phyloP scores from a whole-genome alignment of 2,888 invertebrate genomes.

The Cosmia trapezina region DNA sequence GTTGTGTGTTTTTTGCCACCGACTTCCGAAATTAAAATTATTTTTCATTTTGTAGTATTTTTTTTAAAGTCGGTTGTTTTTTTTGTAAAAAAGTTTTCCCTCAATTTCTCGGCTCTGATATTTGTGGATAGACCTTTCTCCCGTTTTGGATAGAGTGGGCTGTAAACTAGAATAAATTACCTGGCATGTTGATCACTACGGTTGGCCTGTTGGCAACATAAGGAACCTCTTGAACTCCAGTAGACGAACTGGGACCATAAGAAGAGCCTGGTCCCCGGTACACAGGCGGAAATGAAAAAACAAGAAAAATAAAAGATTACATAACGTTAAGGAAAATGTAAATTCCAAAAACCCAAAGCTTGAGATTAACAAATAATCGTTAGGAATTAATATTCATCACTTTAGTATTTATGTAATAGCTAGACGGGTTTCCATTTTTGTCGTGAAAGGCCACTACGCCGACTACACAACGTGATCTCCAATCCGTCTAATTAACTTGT shows the following conservation, averaged over 20 bases:
- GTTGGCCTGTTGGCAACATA: slow-evolving; percentile 40
- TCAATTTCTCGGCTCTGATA: neutral
- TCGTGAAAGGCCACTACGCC: neutral
- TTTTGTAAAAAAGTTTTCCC: too few species aligned
- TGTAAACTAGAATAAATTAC: slow-evolving; percentile 11
- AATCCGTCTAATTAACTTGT: neutral
- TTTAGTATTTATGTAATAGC: too few species aligned
- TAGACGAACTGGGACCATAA: slow-evolving; percentile 19
- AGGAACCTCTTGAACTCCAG: slow-evolving; percentile 12
- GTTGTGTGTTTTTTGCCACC: too few species aligned
- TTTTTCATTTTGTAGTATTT: too few species aligned
- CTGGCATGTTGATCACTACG: slow-evolving; percentile 55
- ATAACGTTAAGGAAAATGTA: neutral
- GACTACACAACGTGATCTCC: neutral
- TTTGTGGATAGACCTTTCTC: too few species aligned
- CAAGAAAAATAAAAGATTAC: slow-evolving; percentile 4
- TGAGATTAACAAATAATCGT: neutral
- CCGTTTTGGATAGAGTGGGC: neutral
- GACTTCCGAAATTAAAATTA: too few species aligned
- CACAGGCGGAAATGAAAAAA: slow-evolving; percentile 39
- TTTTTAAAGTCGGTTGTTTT: too few species aligned
- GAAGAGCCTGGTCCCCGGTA: slow-evolving; percentile 44
- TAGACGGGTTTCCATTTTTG: slow-evolving; percentile 1
- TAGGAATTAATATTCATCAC: slow-evolving; percentile 2
- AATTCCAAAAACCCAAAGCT: neutral